A percentile compares a stretch with the other conserved stretches of the same genome.
These are phyloP conservation scores for Pterostichus niger DNA, from an alignment of 2,888 invertebrate genomes.

Conservation along the genomic window DNA sequence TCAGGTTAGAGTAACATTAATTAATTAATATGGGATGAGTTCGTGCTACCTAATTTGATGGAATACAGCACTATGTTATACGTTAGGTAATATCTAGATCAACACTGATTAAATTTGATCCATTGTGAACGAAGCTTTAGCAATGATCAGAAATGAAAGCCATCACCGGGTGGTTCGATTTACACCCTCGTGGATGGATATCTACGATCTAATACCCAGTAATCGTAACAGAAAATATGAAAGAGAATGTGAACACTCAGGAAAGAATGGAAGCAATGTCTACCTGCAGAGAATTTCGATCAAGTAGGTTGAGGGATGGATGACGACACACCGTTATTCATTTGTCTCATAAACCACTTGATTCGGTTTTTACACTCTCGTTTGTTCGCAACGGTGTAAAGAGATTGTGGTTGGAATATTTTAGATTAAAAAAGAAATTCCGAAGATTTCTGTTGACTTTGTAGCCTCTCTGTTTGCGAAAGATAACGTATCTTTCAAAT, in stretches of 20 bases:
- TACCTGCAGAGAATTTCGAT: slow-evolving; percentile 36
- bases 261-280: slow-evolving; percentile 6
- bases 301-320: slow-evolving; percentile 7
- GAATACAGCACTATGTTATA: too few relatives aligned
- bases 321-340: slow-evolving; percentile 19
- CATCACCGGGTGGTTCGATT: too few relatives aligned
- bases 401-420: slow-evolving; percentile 11
- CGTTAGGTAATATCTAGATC: too few relatives aligned
- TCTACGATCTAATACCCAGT: slow-evolving; percentile 4
- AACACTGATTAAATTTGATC: too few relatives aligned
- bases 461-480: not conserved
- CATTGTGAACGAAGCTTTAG: too few relatives aligned
- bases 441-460: slow-evolving; percentile 10
- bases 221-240: slow-evolving; percentile 6
- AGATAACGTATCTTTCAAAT: slow-evolving; percentile 13
- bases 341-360: slow-evolving; percentile 37
- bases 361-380: slow-evolving; percentile 13
- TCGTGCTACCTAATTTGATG: too few relatives aligned
- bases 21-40: too few relatives aligned
- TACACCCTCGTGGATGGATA: not conserved
- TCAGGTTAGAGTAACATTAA: too few relatives aligned
- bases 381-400: not conserved
- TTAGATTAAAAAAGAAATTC: slow-evolving; percentile 9
- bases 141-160: too few relatives aligned
- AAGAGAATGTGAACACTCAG: slow-evolving; percentile 1